Conservation (phyloP, 2,113 vertebrate genomes). For the Xenopus tropicalis region UCB_Xtro_10.0 CM004443.2:152486501-152487000, state of each 20-base stretch:
- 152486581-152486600: constrained; percentile 83
- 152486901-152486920: too few species aligned
- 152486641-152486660: too few species aligned
- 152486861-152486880: constrained; percentile 41
- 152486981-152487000: neutral
- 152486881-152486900: too few species aligned
- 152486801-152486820: constrained; percentile 85
- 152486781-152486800: constrained; percentile 71
- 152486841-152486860: constrained; percentile 95
- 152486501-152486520: constrained; percentile 84
- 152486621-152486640: too few species aligned
- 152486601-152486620: constrained; percentile 83
- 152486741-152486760: neutral
- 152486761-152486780: neutral
- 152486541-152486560: constrained; percentile 77
- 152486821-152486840: constrained; percentile 94
- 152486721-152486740: neutral
- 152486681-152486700: too few species aligned
- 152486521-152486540: constrained; percentile 93
- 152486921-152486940: too few species aligned
- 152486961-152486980: too few species aligned
- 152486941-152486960: too few species aligned
- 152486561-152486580: constrained; percentile 81
- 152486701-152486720: neutral
- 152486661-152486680: too few species aligned